Evolutionary conservation across 2,888 invertebrate species (phyloP).

Genomic region (Fabriciana adippe): DNA sequence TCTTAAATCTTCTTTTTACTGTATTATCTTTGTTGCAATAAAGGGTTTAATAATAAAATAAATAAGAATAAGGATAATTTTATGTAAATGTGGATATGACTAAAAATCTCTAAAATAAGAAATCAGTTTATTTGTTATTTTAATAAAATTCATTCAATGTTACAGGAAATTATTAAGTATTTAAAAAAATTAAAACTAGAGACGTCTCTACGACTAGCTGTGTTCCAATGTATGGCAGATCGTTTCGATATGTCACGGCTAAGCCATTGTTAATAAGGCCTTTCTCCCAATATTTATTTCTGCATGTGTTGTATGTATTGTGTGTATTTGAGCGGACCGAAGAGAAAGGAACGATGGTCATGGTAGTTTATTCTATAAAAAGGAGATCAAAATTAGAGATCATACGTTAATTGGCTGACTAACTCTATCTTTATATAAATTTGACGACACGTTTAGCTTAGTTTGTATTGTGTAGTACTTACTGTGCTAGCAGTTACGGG

Average conservation of each 20-base stretch:
- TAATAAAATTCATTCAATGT: neutral
- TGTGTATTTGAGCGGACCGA: slow-evolving; percentile 28
- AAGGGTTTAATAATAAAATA: no score
- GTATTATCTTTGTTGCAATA: no score
- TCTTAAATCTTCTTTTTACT: no score
- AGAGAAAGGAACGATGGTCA: slow-evolving; percentile 35
- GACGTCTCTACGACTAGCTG: slow-evolving; percentile 41
- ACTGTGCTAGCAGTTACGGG: no score
- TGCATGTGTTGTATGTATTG: slow-evolving; percentile 16
- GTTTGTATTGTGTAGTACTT: no score
- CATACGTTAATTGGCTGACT: no score
- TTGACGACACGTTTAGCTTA: no score
- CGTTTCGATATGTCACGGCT: slow-evolving; percentile 59
- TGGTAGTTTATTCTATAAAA: slow-evolving; percentile 9
- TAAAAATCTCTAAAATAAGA: no score
- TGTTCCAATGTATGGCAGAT: slow-evolving; percentile 49
- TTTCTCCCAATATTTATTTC: slow-evolving; percentile 48
- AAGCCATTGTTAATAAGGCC: slow-evolving; percentile 39
- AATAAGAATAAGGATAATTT: no score
- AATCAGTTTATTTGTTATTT: no score
- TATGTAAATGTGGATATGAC: no score
- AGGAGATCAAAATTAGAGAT: slow-evolving; percentile 18
- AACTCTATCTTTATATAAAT: no score
- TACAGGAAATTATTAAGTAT: neutral
- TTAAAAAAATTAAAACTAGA: slow-evolving; percentile 1